phyloP scores from a whole-genome alignment of 1,140 invertebrate genomes.

The Pogonomyrmex barbatus region DNA sequence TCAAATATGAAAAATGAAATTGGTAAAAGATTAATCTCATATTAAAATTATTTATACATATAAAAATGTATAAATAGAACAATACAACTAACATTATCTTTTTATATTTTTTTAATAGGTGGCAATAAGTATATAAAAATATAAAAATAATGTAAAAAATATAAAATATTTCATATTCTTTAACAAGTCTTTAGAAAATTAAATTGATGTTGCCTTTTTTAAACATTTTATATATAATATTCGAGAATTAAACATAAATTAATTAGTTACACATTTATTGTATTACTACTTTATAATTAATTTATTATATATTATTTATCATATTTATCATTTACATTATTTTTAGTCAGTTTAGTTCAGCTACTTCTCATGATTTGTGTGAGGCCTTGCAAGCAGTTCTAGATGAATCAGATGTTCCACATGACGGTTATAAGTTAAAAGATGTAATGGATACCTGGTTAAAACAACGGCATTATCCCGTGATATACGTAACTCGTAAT shows the following conservation, averaged over 20 bases:
- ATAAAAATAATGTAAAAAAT: too few relatives aligned
- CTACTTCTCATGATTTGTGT: slow-evolving; percentile 91
- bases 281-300: too few relatives aligned
- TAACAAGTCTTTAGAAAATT: too few relatives aligned
- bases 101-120: too few relatives aligned
- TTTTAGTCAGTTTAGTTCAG: slow-evolving; percentile 84
- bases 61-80: too few relatives aligned
- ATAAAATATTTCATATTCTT: too few relatives aligned
- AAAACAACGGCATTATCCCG: slow-evolving; percentile 89
- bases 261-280: not conserved
- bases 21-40: too few relatives aligned
- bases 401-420: slow-evolving; percentile 78
- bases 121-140: too few relatives aligned
- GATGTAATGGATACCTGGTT: slow-evolving; percentile 90
- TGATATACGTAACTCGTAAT: slow-evolving; percentile 87
- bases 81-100: not conserved
- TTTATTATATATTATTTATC: not conserved
- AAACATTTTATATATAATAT: too few relatives aligned
- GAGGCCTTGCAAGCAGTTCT: slow-evolving; percentile 87
- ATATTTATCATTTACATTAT: not conserved
- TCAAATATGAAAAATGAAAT: too few relatives aligned
- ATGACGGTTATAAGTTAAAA: slow-evolving; percentile 80
- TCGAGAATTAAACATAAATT: not conserved
- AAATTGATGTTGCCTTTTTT: too few relatives aligned
- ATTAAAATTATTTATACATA: too few relatives aligned